These are phyloP conservation scores for Equus quagga DNA, from an alignment of 2,113 vertebrate species.

Conservation along the genomic window DNA sequence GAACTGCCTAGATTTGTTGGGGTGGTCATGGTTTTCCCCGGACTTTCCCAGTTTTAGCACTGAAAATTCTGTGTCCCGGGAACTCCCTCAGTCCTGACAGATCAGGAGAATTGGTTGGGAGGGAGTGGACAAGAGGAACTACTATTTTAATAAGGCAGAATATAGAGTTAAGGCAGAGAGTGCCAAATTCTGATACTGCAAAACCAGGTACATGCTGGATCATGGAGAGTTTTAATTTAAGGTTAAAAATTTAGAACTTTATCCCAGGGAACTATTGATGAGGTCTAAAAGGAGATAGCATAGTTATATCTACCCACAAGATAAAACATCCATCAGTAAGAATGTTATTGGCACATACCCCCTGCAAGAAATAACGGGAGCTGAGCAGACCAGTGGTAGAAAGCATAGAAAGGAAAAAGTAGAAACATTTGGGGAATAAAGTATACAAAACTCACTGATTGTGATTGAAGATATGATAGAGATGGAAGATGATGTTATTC, in stretches of 20 bases:
- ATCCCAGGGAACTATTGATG: not conserved
- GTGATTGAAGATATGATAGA: not conserved
- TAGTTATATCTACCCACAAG: not conserved
- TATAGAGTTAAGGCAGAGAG: not conserved
- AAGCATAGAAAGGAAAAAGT: not conserved
- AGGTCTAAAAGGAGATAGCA: not conserved
- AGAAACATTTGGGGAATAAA: not conserved
- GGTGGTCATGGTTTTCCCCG: not conserved
- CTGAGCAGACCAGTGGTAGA: not conserved
- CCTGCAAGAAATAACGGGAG: not conserved
- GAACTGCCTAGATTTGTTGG: not conserved
- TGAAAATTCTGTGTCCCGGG: not conserved
- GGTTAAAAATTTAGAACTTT: not conserved
- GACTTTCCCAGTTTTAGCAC: not conserved
- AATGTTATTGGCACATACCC: not conserved
- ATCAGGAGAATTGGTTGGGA: not conserved
- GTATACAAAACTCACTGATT: not conserved
- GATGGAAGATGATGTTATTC: not conserved
- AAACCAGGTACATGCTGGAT: not conserved
- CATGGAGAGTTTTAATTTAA: not conserved
- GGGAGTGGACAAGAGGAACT: not conserved
- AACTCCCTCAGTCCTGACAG: not conserved
- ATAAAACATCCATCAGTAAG: not conserved
- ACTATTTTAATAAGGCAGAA: not conserved
- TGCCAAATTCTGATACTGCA: not conserved